These are phyloP conservation scores for Gallinago paraguaiae DNA, from an alignment of 2,113 vertebrate genomes.

Conservation along the genomic window DNA sequence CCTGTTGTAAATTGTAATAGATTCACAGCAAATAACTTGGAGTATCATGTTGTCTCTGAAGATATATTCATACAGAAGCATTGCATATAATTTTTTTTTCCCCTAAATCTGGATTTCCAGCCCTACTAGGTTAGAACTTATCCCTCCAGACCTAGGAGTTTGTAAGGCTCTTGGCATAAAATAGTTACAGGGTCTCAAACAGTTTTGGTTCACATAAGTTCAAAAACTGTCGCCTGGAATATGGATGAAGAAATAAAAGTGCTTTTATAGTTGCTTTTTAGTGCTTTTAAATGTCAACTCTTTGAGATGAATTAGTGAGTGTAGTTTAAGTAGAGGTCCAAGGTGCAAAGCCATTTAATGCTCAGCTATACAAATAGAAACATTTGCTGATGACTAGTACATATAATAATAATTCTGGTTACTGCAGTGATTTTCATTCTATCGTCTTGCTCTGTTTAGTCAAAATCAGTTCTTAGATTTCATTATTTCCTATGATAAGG, in stretches of 20 bases:
- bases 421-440: not conserved
- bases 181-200: not conserved
- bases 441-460: not conserved
- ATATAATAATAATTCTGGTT: not conserved
- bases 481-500: not conserved
- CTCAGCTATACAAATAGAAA: slow-evolving; percentile 30
- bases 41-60: not conserved
- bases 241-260: not conserved
- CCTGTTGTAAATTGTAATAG: not conserved
- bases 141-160: not conserved
- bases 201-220: not conserved
- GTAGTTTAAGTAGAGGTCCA: not conserved
- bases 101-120: not conserved
- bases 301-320: not conserved
- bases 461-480: not conserved
- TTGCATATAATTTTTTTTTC: not conserved
- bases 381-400: not conserved
- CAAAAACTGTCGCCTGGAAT: not conserved
- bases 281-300: not conserved
- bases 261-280: not conserved
- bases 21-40: not conserved
- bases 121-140: not conserved
- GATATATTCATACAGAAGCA: not conserved
- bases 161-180: not conserved
- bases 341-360: slow-evolving; percentile 32